Conservation (phyloP, 37 sponge, comb jelly and placozoan genomes). For the Theonella swinhoei region DNA sequence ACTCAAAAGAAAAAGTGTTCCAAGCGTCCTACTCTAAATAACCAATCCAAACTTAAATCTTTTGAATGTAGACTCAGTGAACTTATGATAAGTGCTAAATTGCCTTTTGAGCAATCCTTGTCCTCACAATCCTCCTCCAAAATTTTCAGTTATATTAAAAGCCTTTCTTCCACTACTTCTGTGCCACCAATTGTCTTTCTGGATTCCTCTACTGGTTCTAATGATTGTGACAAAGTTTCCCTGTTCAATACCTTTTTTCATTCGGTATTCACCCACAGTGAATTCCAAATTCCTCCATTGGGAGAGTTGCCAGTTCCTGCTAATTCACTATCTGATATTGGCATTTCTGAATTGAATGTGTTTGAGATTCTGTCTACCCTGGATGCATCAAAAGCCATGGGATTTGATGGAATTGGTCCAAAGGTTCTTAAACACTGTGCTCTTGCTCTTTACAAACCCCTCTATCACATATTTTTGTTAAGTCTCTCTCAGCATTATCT, state of each 20-base stretch:
- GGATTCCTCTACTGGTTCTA: neutral
- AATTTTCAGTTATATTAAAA: neutral
- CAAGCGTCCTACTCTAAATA: neutral
- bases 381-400: constrained; percentile 16
- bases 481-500: neutral
- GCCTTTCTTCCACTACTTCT: neutral
- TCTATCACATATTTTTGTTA: neutral
- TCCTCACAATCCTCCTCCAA: neutral
- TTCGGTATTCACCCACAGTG: no score
- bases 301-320: neutral
- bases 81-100: neutral
- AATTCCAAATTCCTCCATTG: no score
- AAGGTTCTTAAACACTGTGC: constrained; percentile 26
- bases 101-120: neutral
- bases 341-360: neutral
- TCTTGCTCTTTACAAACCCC: neutral
- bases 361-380: neutral
- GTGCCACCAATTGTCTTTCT: neutral
- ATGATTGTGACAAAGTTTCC: no score
- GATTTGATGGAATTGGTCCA: constrained; percentile 30
- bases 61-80: neutral
- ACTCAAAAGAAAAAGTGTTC: neutral
- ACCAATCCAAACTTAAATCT: neutral
- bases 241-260: no score
- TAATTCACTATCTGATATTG: neutral